Evolutionary conservation across 2,113 vertebrate species (phyloP).

Genomic region (Vulpes vulpes): DNA sequence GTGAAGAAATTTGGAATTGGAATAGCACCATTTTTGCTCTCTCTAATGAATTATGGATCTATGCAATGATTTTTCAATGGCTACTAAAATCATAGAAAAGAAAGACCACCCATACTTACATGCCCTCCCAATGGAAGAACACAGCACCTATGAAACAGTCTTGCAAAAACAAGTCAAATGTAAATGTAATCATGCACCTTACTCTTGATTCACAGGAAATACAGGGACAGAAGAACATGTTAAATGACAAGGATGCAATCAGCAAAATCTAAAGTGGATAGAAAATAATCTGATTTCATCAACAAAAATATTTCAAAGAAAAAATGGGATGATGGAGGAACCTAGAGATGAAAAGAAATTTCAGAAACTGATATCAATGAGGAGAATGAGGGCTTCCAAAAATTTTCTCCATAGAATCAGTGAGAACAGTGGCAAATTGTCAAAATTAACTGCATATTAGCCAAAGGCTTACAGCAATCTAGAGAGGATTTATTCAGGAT

Average conservation of each 20-base stretch:
- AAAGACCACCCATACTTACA: neutral
- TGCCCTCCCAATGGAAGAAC: neutral
- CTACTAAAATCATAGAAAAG: neutral
- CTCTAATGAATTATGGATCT: neutral
- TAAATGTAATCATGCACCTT: neutral
- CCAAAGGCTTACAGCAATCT: neutral
- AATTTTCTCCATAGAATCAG: neutral
- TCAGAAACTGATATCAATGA: neutral
- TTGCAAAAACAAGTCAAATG: slow-evolving; percentile 23
- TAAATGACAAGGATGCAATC: neutral
- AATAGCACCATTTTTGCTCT: neutral
- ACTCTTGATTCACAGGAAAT: neutral
- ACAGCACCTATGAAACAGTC: neutral
- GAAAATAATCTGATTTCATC: neutral
- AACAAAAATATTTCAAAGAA: neutral
- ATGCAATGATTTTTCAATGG: neutral
- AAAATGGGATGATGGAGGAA: neutral
- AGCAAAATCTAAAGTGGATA: neutral
- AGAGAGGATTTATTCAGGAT: neutral
- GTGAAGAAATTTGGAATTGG: neutral
- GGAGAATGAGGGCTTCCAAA: neutral
- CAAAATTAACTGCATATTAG: neutral
- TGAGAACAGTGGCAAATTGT: neutral
- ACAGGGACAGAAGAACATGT: neutral
- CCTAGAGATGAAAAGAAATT: neutral